Base-by-base conservation (phyloP, 1,140 invertebrate genomes). In the Drosophila ercepeae region DNA sequence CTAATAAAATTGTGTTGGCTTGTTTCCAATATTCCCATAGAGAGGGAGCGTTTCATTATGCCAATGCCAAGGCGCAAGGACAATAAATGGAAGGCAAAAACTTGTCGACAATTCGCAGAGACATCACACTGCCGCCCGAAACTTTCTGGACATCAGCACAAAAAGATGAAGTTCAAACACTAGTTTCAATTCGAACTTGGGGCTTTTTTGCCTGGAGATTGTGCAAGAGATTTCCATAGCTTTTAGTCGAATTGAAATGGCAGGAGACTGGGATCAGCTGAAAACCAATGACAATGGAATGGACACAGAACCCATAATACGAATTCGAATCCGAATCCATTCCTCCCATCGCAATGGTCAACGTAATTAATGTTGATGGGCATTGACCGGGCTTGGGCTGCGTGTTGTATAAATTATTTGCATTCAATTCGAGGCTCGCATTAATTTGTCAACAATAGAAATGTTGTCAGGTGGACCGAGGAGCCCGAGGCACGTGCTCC, bases 1-100 rank as follows among this genome's bases (percentile, higher is more conserved):
- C 79, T 71, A 67, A 75, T 67, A 75, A 69, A 79, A 73, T 63
- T 69, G 75, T 50, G 59, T 78, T 84, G 81, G 79, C 81, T 64
- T 64, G 41, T 59, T 73, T 79, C 81, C 79, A 84, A 84, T 76
- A 42, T 58, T 34, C 8, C 18, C 16, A 36, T 5, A 53, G 21
- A 42, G 48, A 41, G 18, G 29, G 18, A 16, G 42, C 50, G 46
- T 83, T 83, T 75, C 65, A 84, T 84, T 84, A 84, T 68, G 75
- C 36, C 57, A 76, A 65, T 65, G 45, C 42, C 57, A 73, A 46
- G 48, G 58, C 57, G 51, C 57, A 75, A 78, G 71, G 75, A 50
- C 72, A 72, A 71, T 27, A 61, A 34, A 34, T 25, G 27, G 25
- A 44, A 27, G 50, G 36, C 34, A 71, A 83, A 78, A 78, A 83